Base-by-base conservation (phyloP, 2,888 invertebrate genomes). In the Drosophila stalkeri region DNA sequence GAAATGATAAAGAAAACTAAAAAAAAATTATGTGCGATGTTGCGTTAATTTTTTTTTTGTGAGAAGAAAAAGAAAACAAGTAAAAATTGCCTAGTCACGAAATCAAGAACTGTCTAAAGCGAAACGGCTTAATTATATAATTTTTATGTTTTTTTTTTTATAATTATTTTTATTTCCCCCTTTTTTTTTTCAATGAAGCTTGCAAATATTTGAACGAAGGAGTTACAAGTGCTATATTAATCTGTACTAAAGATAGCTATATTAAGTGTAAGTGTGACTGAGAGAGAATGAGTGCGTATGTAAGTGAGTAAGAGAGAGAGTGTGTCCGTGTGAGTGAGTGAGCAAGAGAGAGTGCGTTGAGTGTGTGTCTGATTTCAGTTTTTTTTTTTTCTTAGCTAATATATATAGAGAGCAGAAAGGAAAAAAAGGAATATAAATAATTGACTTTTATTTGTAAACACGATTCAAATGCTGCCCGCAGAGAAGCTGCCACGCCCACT, bases 1-100 rank as follows among this genome's bases (percentile, higher is more conserved):
- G 12, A 51, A 31, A 16, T 8, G 0, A 31, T 3, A 12, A 1
- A 11, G 1, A 31, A 27, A 27, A 23, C 12, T 6, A 7, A 57
- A 41, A 35, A 49, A 55, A 64, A 62, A 52, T 46, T 3, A 56
- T 64, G 66, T 67, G 66, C 74, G 62, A 63, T 67, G 72, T 66
- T 72, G 72, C 78, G 64, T 75, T 71, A 68, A 70, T 27, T 64
- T 72, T 60, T 72, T 71, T 74, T 77, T 74, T 55, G 23, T 41
- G n/a, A 55, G 27, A 52, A 43, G 51, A 66, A 52, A 55, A 44
- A 56, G n/a, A 63, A 57, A 72, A 70, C 71, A 67, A 70, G 54
- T 75, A 56, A 80, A 86, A 84, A 84, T 87, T 90, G 89, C 89
- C 89, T 89, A 89, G 89, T 89, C 89, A 89, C 89, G 90, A 87